These are phyloP conservation scores for Armadillidium nasatum DNA, from an alignment of 1,140 invertebrate genomes.

Conservation along the genomic window DNA sequence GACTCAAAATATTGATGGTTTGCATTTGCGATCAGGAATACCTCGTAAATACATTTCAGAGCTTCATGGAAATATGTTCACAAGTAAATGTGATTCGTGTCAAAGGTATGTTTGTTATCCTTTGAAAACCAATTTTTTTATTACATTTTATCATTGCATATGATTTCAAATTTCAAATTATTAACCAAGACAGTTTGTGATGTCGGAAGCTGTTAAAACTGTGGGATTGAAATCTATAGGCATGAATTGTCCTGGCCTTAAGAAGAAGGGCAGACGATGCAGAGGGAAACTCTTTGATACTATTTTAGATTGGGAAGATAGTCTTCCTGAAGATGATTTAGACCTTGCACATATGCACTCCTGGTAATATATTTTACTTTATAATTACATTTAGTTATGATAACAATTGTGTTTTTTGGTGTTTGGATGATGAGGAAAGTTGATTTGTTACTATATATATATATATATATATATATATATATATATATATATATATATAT, in stretches of 20 bases:
- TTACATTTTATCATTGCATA: too few relatives aligned
- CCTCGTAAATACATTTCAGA: constrained; percentile 75
- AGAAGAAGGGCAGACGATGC: constrained; percentile 62
- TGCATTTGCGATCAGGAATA: constrained; percentile 87
- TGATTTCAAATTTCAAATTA: too few relatives aligned
- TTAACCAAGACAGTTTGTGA: constrained; percentile 69
- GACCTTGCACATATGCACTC: constrained; percentile 80
- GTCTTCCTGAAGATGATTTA: constrained; percentile 84
- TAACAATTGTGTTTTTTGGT: too few relatives aligned
- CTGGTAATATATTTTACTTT: too few relatives aligned
- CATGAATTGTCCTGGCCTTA: constrained; percentile 63
- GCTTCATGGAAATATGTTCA: constrained; percentile 97
- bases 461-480: too few relatives aligned
- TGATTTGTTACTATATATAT: too few relatives aligned
- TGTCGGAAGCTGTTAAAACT: constrained; percentile 69
- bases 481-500: too few relatives aligned
- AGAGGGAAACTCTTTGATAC: constrained; percentile 84
- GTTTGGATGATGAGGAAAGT: too few relatives aligned
- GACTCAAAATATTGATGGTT: constrained; percentile 96
- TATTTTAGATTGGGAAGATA: constrained; percentile 97
- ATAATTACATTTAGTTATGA: too few relatives aligned
- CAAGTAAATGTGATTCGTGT: constrained; percentile 84
- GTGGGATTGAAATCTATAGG: constrained; percentile 87
- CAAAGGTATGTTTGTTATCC: constrained; percentile 50
- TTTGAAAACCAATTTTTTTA: constrained; percentile 21